Base-by-base conservation (phyloP, 2,113 vertebrate genomes). In the Odontesthes bonariensis region DNA sequence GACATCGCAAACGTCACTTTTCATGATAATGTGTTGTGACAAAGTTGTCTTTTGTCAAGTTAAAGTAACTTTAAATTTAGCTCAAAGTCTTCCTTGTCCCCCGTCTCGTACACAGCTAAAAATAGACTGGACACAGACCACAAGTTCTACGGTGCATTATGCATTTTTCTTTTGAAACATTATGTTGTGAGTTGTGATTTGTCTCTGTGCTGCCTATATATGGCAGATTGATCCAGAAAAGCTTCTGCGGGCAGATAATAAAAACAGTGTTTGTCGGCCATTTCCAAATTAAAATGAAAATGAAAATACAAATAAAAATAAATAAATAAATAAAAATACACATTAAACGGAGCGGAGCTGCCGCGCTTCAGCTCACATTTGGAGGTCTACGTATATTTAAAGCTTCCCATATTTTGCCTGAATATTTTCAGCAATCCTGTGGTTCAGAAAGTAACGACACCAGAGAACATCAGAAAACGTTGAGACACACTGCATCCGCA, bases 201-300 rank as follows among this genome's bases (percentile, higher is more conserved):
- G 19, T 64, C 27, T 47, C 49, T 69, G 19, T 17, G 56, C 22
- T 59, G 4, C 27, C 6, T 0, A 23, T 47, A 63, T 70, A 52
- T 20, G 20, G 55, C 70, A 61, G 81, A 3, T 81, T 77, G 77
- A 81, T 70, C 27, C 63, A 67, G 57, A 84, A 63, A 84, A 77
- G 42, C 60, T 56, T 52, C 80, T 67, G 58, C 63, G 54, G 69
- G 62, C 51, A 66, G 60, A 82, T 40, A 69, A 74, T 74, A 52
- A 81, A 46, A 56, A 81, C 33, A 75, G 57, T 5, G 52, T 78
- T 57, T 75, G 52, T 69, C 62, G 46, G 68, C 20, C 31, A 73
- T 54, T n/a, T n/a, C n/a, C n/a, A n/a, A n/a, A 27, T 27, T 27
- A 27, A n/a, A 27, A 27, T 27, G 27, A 27, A 27, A 27, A 27